phyloP scores from a whole-genome alignment of 1,140 invertebrate genomes.

The Steinernema feltiae region DNA sequence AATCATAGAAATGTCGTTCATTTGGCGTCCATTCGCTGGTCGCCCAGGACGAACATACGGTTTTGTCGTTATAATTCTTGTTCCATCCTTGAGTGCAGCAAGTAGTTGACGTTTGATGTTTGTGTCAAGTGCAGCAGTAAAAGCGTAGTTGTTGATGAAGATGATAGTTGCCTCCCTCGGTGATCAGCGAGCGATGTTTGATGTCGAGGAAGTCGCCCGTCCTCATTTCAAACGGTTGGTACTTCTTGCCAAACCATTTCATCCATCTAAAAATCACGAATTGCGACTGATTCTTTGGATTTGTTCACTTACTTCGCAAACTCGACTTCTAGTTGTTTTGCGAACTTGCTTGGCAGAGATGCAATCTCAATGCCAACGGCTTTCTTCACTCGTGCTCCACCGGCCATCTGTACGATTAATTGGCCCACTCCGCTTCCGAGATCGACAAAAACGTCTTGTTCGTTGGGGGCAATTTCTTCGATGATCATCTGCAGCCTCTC shows the following conservation, averaged over 20 bases:
- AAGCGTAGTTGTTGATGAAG: constrained; percentile 57
- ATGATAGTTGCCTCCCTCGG: constrained; percentile 54
- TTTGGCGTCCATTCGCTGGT: background rate
- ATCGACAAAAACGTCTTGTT: constrained; percentile 27
- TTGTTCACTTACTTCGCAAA: constrained; percentile 36
- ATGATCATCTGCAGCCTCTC: constrained; percentile 22
- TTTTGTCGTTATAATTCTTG: constrained; percentile 48
- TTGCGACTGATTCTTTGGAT: too few relatives aligned
- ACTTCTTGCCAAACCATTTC: constrained; percentile 49
- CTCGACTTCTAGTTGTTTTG: constrained; percentile 43
- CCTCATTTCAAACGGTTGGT: constrained; percentile 39
- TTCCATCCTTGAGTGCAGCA: constrained; percentile 48
- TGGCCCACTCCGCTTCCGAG: constrained; percentile 29
- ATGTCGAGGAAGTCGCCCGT: constrained; percentile 51
- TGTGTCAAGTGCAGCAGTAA: constrained; percentile 46
- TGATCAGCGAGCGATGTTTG: constrained; percentile 48
- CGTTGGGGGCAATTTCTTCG: constrained; percentile 9
- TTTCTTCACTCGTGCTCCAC: background rate
- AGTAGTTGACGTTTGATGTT: constrained; percentile 48
- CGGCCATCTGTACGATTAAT: constrained; percentile 19
- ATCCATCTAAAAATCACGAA: constrained; percentile 41
- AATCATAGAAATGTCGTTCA: constrained; percentile 43
- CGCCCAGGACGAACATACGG: constrained; percentile 24
- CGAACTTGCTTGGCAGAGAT: constrained; percentile 43
- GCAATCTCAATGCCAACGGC: constrained; percentile 54